Percentiles rank a stretch among this genome's conserved stretches.
Conservation (phyloP, 2,888 invertebrate species). For the Eupithecia dodoneata region DNA sequence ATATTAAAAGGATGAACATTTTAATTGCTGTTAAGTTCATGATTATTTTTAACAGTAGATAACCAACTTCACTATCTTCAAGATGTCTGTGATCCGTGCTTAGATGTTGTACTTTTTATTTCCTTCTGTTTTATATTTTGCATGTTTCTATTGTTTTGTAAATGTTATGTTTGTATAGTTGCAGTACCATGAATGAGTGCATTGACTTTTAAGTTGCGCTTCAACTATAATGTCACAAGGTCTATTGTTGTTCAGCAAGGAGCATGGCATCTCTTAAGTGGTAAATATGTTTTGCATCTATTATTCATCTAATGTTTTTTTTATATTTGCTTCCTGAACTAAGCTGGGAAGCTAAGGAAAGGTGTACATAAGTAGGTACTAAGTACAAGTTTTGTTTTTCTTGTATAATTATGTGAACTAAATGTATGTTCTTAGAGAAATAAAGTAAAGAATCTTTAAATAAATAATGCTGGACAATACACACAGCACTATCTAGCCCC, state of each 20-base stretch:
- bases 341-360: neutral
- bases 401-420: too few species aligned
- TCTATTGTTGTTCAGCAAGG: slow-evolving; percentile 18
- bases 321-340: neutral
- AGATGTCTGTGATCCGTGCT: neutral
- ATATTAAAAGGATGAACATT: too few species aligned
- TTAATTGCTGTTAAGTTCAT: neutral
- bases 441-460: too few species aligned
- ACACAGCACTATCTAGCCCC: too few species aligned
- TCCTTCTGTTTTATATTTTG: slow-evolving; percentile 5
- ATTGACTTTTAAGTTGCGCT: slow-evolving; percentile 52
- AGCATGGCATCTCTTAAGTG: slow-evolving; percentile 32
- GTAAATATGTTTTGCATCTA: slow-evolving; percentile 37
- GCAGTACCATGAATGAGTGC: slow-evolving; percentile 46
- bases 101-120: slow-evolving; percentile 3
- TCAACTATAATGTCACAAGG: slow-evolving; percentile 33
- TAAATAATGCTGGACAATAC: too few species aligned
- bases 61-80: too few species aligned
- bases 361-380: neutral
- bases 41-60: too few species aligned
- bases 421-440: too few species aligned
- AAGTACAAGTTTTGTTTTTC: too few species aligned
- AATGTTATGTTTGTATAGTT: slow-evolving; percentile 49
- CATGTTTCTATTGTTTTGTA: neutral
- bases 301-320: neutral